Evolutionary conservation across 2,797 vertebrate species (phyloP).

Genomic region (Ctenochaetus hawaiiensis): DNA sequence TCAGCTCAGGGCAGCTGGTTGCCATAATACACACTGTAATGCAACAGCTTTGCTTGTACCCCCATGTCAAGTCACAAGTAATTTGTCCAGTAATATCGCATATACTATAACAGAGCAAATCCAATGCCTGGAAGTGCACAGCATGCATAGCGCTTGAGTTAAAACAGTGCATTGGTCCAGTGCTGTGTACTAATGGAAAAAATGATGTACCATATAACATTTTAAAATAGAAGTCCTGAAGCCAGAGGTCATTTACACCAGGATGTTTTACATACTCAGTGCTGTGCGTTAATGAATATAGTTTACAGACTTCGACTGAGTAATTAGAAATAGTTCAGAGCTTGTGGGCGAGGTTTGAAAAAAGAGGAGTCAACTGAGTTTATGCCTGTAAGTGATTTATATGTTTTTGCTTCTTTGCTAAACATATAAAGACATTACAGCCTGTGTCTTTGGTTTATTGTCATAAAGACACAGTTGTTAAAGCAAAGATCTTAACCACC

Average conservation of each 20-base stretch:
- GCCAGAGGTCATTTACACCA: slow-evolving; percentile 24
- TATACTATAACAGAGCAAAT: neutral
- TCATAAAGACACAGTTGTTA: neutral
- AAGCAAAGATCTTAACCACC: slow-evolving; percentile 1
- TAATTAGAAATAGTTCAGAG: slow-evolving; percentile 30
- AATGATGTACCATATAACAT: neutral
- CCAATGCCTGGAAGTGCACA: slow-evolving; percentile 17
- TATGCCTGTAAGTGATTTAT: slow-evolving; percentile 22
- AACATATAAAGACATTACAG: neutral
- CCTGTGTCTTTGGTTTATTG: neutral
- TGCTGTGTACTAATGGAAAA: neutral
- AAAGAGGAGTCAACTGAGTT: slow-evolving; percentile 20
- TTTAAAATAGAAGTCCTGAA: slow-evolving; percentile 8
- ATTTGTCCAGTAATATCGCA: slow-evolving; percentile 1
- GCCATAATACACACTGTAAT: slow-evolving; percentile 20
- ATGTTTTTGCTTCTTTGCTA: slow-evolving; percentile 11
- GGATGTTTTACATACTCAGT: slow-evolving; percentile 12
- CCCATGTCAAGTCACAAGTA: slow-evolving; percentile 4
- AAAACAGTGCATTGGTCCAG: neutral
- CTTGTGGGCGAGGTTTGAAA: slow-evolving; percentile 31
- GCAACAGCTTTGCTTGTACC: slow-evolving; percentile 14
- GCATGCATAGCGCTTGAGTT: neutral
- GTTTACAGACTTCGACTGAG: slow-evolving; percentile 23
- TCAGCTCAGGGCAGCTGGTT: slow-evolving; percentile 30
- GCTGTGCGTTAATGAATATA: slow-evolving; percentile 20